Evolutionary conservation across 2,888 invertebrate species (phyloP), one percentile per base, ranked within the genome.

Genomic region (Netelia virgata): DNA sequence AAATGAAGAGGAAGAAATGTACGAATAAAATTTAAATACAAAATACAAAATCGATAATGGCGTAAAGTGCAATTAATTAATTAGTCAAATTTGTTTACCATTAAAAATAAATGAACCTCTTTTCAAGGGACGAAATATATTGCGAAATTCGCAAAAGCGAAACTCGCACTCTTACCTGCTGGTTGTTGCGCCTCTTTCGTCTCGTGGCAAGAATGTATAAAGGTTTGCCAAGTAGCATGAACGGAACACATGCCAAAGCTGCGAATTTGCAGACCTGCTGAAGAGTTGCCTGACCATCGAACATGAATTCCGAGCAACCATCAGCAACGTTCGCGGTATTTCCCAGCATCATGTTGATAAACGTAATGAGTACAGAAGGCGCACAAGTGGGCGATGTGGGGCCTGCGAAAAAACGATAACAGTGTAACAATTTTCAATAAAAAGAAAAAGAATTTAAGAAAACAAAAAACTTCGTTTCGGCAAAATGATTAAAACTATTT

Each of bases 141-240:
- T 36, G 3, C 6, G 5, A 6, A 36, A 36, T 6, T 36, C 36
- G 6, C 3, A 36, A 23, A 63, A 14, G 1, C 6, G 36, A 63
- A 57, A 47, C 36, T 43, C 36, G 10, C 18, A 93, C 0, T 86
- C 92, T 93, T 94, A 95, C 16, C 93, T 94, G 74, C 43, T 82
- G 82, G 72, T 81, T 86, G 16, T 20, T 80, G 89, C 77, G 20
- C 0, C 43, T 59, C 28, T 74, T 82, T 3, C 36, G 79, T 68
- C 91, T 94, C 18, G 91, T 92, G 5, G 94, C 86, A 86, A 95
- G 94, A 61, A 96, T 94, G 88, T 96, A 95, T 18, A 97, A 92
- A 0, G 98, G 98, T 91, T 97, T 98, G 3, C 96, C 96, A 14
- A 97, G 94, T 83, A 98, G 94, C 96, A 98, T 96, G 47, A 97